Conservation (phyloP, 2,888 invertebrate species). For the Diarsia brunnea region DNA sequence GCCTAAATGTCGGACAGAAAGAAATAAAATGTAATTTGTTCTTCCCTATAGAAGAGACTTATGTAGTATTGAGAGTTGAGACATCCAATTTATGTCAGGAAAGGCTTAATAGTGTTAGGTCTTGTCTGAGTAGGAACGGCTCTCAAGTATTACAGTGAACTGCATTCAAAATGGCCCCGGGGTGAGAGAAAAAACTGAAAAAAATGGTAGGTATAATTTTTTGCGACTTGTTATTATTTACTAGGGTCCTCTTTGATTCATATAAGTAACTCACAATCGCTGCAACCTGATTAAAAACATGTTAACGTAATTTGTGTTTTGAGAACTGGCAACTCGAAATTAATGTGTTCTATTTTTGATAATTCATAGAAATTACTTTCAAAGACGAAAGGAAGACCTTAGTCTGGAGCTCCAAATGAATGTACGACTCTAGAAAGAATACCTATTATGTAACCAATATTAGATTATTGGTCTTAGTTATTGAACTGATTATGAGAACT, state of each 20-base stretch:
- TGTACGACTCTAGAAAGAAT: no score
- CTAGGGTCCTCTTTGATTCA: no score
- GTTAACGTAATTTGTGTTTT: background rate
- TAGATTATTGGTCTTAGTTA: background rate
- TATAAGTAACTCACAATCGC: no score
- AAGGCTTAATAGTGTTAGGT: slow-evolving; percentile 32
- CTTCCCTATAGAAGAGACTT: slow-evolving; percentile 33
- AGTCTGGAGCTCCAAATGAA: background rate
- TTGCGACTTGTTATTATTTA: background rate
- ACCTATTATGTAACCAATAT: no score
- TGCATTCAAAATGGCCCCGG: background rate
- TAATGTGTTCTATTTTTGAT: background rate
- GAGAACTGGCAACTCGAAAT: background rate
- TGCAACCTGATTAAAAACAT: background rate
- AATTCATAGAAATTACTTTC: background rate
- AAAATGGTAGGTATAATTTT: background rate
- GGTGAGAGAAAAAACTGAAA: background rate
- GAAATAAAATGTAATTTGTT: slow-evolving; percentile 53
- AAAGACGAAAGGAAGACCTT: background rate
- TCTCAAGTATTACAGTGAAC: slow-evolving; percentile 10
- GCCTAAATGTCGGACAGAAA: slow-evolving; percentile 28
- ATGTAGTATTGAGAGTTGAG: slow-evolving; percentile 37
- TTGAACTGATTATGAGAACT: background rate
- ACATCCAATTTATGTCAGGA: slow-evolving; percentile 47
- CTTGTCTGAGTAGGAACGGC: background rate